A percentile compares a stretch with the other conserved stretches of the same genome.
Evolutionary conservation across 1,140 invertebrate species (phyloP).

Genomic region (Aphaenogaster rudis): DNA sequence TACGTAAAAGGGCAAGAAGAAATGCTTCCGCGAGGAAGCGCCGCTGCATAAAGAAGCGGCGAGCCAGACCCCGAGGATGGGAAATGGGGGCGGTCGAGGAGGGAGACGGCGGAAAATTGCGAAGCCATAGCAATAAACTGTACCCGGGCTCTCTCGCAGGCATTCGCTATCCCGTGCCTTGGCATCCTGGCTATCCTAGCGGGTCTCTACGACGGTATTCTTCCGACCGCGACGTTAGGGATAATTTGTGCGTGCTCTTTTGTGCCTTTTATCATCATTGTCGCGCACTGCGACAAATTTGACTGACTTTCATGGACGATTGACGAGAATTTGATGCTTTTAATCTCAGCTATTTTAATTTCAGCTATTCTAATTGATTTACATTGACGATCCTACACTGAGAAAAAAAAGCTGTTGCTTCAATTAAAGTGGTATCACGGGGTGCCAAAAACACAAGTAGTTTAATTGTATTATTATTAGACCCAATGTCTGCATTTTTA

Average conservation of each 20-base stretch:
- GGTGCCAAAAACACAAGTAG: no score
- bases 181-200: conserved; percentile 3
- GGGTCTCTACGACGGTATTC: conserved; percentile 18
- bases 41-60: conserved; percentile 54
- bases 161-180: background rate
- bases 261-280: background rate
- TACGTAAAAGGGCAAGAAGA: conserved; percentile 19
- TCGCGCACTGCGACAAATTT: background rate
- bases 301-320: background rate
- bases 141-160: conserved; percentile 31
- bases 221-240: conserved; percentile 27
- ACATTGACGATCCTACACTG: background rate
- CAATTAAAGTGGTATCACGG: no score
- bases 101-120: conserved; percentile 49
- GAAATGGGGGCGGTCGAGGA: background rate
- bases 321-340: background rate
- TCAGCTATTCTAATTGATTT: background rate
- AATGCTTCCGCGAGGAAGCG: conserved; percentile 35
- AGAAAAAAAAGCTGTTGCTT: no score
- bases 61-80: conserved; percentile 11
- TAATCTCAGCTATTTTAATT: background rate
- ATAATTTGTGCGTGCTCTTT: conserved; percentile 23
- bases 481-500: no score
- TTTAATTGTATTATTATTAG: no score
- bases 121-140: conserved; percentile 55